phyloP scores from a whole-genome alignment of 1,140 invertebrate genomes.

The Drosophila sulfurigaster region DNA sequence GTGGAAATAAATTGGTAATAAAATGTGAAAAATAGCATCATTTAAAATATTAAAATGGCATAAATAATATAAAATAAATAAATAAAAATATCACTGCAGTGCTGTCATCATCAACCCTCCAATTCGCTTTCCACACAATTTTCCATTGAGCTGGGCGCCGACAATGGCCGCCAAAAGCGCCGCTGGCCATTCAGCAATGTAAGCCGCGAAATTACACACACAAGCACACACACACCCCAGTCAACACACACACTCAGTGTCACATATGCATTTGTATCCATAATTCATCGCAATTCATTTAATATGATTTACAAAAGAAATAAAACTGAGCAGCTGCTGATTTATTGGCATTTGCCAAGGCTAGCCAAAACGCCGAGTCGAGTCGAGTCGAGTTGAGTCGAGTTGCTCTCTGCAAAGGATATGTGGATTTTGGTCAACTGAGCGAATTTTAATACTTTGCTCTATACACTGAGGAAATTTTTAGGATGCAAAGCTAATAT shows the following conservation, averaged over 20 bases:
- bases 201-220: slow-evolving; percentile 51
- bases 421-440: slow-evolving; percentile 58
- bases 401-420: slow-evolving; percentile 30
- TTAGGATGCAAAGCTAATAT: neutral
- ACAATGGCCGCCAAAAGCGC: slow-evolving; percentile 37
- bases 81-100: slow-evolving; percentile 77
- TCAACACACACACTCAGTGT: slow-evolving; percentile 16
- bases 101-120: slow-evolving; percentile 36
- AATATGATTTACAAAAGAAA: slow-evolving; percentile 78
- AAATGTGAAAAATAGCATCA: slow-evolving; percentile 79
- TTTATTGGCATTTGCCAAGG: slow-evolving; percentile 60
- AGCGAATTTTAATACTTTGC: slow-evolving; percentile 42
- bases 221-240: slow-evolving; percentile 3
- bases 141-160: slow-evolving; percentile 16
- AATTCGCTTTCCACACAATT: neutral
- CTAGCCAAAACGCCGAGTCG: slow-evolving; percentile 1
- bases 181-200: slow-evolving; percentile 37
- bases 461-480: slow-evolving; percentile 33
- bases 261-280: slow-evolving; percentile 56
- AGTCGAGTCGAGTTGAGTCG: neutral
- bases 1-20: slow-evolving; percentile 80
- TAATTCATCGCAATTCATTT: slow-evolving; percentile 78
- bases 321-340: slow-evolving; percentile 54
- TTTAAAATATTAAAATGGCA: slow-evolving; percentile 78
- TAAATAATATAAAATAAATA: slow-evolving; percentile 81